Evolutionary conservation across 2,113 vertebrate genomes (phyloP), one percentile per base, ranked within the genome.

Genomic region (Rhipidura dahli): DNA sequence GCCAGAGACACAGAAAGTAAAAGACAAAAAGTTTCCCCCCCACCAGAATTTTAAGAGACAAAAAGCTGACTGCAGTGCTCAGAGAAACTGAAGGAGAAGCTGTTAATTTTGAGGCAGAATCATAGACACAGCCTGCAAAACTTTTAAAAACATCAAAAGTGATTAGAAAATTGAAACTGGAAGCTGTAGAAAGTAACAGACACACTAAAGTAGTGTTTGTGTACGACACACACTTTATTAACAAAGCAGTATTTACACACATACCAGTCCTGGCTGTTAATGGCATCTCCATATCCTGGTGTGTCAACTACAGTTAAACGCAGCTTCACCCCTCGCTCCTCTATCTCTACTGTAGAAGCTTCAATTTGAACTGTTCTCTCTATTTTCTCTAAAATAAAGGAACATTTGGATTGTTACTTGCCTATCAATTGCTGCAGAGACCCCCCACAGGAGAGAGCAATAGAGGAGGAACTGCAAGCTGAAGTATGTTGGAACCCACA

Each of bases 251-350:
- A 65, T 83, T 76, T 39, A 9, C 56, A 50, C 68, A 97, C 98
- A 54, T 97, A 99, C 99, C 99, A 99, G 97, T 99, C 99, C 90
- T 99, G 98, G 97, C 99, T 99, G 97, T 99, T 99, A 92, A 99
- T 99, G 96, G 99, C 98, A 57, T 99, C 99, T 28, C 99, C 99
- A 5, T 99, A 99, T 91, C 99, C 99, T 21, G 99, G 99, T 24
- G 99, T 99, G 94, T 99, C 99, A 19, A 99, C 99, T 54, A 99
- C 99, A 2, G 99, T 99, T 49, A 99, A 98, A 47, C 99, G 98
- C 65, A 99, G 99, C 78, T 99, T 99, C 73, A 99, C 99, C 30
- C 99, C 99, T 61, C 99, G 97, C 90, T 99, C 99, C 94, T 99
- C 99, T 19, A 99, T 99, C 96, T 99, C 99, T 76, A 99, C 99